These are phyloP conservation scores for Cepaea hortensis DNA, from an alignment of 2,888 invertebrate genomes.

Conservation along the genomic window DNA sequence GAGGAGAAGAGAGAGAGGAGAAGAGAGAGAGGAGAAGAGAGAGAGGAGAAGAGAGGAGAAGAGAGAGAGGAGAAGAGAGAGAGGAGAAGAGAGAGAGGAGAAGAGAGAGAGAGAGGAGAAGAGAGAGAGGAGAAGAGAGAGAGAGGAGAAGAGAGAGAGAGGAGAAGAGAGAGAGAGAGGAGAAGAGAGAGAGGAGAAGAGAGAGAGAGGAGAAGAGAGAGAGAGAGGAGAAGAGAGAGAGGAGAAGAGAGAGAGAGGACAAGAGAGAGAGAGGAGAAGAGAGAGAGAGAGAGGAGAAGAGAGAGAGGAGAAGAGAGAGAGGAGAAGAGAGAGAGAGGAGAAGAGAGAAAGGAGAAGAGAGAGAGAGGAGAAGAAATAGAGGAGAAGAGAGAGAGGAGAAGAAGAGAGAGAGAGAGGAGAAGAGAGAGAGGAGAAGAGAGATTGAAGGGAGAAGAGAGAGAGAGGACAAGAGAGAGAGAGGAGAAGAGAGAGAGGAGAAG, in stretches of 20 bases:
- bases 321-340: neutral
- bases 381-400: neutral
- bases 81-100: neutral
- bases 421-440: neutral
- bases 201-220: neutral
- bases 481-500: neutral
- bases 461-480: neutral
- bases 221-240: neutral
- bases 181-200: neutral
- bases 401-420: neutral
- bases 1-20: neutral
- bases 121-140: neutral
- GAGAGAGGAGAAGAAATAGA: neutral
- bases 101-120: neutral
- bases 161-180: neutral
- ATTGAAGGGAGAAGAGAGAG: neutral
- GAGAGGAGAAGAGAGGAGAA: neutral
- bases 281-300: neutral
- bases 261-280: neutral
- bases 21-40: neutral
- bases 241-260: neutral
- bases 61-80: neutral
- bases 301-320: neutral
- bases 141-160: neutral
- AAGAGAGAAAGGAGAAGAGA: neutral